Percentiles rank a stretch among this genome's conserved stretches.
These are phyloP conservation scores for Sisyra terminalis DNA, from an alignment of 2,888 invertebrate species.

Conservation along the genomic window DNA sequence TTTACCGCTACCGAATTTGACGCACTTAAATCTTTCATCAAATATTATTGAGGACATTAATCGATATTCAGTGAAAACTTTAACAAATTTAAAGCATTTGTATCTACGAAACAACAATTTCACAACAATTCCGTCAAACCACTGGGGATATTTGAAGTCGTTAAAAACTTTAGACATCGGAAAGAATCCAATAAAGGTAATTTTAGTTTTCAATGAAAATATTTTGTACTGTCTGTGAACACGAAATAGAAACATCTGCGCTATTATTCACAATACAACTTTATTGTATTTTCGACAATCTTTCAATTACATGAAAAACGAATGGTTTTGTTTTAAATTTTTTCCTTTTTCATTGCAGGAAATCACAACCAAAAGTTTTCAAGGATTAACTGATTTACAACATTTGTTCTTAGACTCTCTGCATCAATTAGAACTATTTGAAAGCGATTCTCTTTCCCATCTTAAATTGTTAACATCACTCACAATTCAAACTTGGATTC, in stretches of 20 bases:
- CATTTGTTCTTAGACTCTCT: constrained; percentile 59
- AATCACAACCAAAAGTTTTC: constrained; percentile 53
- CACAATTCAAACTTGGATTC: constrained; percentile 47
- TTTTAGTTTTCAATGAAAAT: neutral
- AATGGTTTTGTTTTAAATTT: constrained; percentile 8
- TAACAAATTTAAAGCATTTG: constrained; percentile 53
- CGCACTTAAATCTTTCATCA: constrained; percentile 61
- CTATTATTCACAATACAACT: neutral
- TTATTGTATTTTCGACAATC: neutral
- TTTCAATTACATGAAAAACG: neutral
- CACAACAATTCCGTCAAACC: constrained; percentile 52
- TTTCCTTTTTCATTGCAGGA: too few relatives aligned
- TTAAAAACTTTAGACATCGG: constrained; percentile 65
- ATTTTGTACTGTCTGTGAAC: neutral
- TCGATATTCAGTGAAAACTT: constrained; percentile 51
- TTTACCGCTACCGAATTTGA: constrained; percentile 58
- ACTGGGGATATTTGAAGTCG: constrained; percentile 52
- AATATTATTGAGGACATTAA: constrained; percentile 57
- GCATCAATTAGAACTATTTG: constrained; percentile 53
- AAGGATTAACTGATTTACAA: constrained; percentile 51
- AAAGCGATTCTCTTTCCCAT: constrained; percentile 56
- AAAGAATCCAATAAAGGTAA: constrained; percentile 57
- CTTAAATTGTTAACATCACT: constrained; percentile 53
- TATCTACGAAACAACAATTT: constrained; percentile 65
- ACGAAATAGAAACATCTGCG: neutral